phyloP scores from a whole-genome alignment of 2,888 invertebrate genomes.

The Drosophila dives region DNA sequence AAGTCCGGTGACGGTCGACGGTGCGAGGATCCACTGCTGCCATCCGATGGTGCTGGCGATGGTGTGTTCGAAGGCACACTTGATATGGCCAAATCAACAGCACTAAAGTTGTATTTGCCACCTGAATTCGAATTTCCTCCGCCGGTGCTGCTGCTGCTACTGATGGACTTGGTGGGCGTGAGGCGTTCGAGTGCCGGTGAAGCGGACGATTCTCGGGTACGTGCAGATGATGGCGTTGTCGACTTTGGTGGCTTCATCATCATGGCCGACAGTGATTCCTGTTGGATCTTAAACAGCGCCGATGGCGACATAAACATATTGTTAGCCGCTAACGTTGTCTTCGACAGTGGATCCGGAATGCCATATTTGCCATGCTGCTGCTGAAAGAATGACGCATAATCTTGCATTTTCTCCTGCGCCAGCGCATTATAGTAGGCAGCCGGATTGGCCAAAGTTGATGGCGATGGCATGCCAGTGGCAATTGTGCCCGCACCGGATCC shows the following conservation, averaged over 20 bases:
- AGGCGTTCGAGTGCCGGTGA: slow-evolving; percentile 83
- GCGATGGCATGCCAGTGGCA: slow-evolving; percentile 54
- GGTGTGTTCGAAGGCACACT: slow-evolving; percentile 84
- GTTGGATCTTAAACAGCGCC: slow-evolving; percentile 89
- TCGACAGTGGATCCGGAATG: slow-evolving; percentile 91
- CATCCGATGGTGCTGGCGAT: slow-evolving; percentile 82
- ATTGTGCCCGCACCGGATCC: slow-evolving; percentile 23
- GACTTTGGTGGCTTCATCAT: slow-evolving; percentile 86
- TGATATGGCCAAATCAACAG: slow-evolving; percentile 85
- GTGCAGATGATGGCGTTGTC: slow-evolving; percentile 81
- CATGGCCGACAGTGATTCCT: slow-evolving; percentile 85
- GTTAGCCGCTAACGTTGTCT: slow-evolving; percentile 90
- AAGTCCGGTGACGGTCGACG: slow-evolving; percentile 84
- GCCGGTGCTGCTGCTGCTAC: slow-evolving; percentile 48
- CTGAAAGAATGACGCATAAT: slow-evolving; percentile 85
- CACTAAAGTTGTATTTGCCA: slow-evolving; percentile 85
- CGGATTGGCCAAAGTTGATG: slow-evolving; percentile 77
- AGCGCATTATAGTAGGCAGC: slow-evolving; percentile 83
- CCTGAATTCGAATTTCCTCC: slow-evolving; percentile 68
- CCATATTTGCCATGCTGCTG: slow-evolving; percentile 84
- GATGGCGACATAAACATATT: slow-evolving; percentile 92
- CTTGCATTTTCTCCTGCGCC: slow-evolving; percentile 86
- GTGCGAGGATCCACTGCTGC: slow-evolving; percentile 79
- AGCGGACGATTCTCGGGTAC: slow-evolving; percentile 84
- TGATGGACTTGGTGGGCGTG: slow-evolving; percentile 82